Base-by-base conservation (phyloP, 2,797 vertebrate genomes). In the Sciurus carolinensis region DNA sequence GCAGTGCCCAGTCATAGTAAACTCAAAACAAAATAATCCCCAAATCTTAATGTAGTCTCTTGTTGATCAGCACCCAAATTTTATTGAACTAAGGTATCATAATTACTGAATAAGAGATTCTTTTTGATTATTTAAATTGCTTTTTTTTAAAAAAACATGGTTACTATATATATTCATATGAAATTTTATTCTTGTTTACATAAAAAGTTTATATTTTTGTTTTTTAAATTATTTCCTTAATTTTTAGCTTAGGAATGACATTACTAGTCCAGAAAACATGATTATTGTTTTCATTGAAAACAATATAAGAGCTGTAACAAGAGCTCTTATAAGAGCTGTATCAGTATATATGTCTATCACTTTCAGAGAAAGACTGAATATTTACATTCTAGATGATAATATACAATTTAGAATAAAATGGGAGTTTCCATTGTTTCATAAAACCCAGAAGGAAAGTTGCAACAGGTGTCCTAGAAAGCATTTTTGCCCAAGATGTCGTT, bases 191-290 rank as follows among this genome's bases (percentile, higher is more conserved):
- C 81, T 90, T 93, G 52, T 86, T 92, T 92, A 72, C 28, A 77
- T 72, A 80, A 80, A 77, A 91, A 92, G 54, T 87, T 69, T 76
- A 14, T 33, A 5, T 86, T 76, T 39, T 39, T 72, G n/a, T 77
- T 54, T 42, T 96, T 52, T 82, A 66, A 82, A 47, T 86, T 72
- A 77, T 59, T 93, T 97, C 9, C 33, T 94, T 72, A 59, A 59
- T 89, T 97, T 95, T 59, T 52, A 73, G 24, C 52, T 95, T 89
- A 72, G 66, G 15, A 90, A 57, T 94, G 42, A 86, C 26, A 80
- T 93, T 93, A 39, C 79, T 85, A 28, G 8, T 75, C 69, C 76
- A 52, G 52, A 92, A 96, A 66, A 44, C 62, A 7, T 82, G 62
- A 81, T 86, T 82, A 28, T 76, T 87, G 13, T 71, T 94, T 95